Conservation (phyloP, 2,888 invertebrate species). For the Stenchaetothrips biformis region DNA sequence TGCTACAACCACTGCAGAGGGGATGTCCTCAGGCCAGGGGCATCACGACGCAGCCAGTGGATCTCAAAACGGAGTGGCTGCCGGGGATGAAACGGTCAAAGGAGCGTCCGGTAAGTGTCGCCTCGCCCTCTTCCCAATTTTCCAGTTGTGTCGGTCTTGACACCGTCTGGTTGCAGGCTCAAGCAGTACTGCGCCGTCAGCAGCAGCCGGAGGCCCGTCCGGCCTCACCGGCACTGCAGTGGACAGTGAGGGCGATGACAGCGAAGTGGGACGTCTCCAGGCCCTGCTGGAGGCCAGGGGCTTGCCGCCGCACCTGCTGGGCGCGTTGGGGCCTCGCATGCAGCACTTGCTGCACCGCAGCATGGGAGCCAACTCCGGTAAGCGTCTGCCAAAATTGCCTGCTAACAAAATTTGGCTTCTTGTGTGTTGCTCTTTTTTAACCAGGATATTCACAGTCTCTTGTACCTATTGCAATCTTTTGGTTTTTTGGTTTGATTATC, state of each 20-base stretch:
- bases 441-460: conserved; percentile 26
- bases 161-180: conserved; percentile 39
- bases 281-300: conserved; percentile 92
- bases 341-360: conserved; percentile 91
- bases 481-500: not conserved
- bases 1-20: conserved; percentile 37
- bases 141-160: too few species aligned
- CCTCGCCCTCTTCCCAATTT: too few species aligned
- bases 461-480: conserved; percentile 19
- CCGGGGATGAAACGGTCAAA: conserved; percentile 32
- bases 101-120: conserved; percentile 33
- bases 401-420: conserved; percentile 29
- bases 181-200: conserved; percentile 40
- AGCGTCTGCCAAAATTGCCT: conserved; percentile 40
- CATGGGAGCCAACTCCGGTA: conserved; percentile 79
- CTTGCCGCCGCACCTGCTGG: conserved; percentile 92
- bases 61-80: conserved; percentile 32
- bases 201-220: conserved; percentile 46
- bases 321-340: conserved; percentile 93
- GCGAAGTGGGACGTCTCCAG: conserved; percentile 91
- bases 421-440: conserved; percentile 30
- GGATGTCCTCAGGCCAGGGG: conserved; percentile 36
- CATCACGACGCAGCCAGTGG: conserved; percentile 27
- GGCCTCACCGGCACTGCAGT: conserved; percentile 49
- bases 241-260: conserved; percentile 80